These are phyloP conservation scores for Otus sunia DNA, from an alignment of 2,113 vertebrate genomes.

Conservation along the genomic window DNA sequence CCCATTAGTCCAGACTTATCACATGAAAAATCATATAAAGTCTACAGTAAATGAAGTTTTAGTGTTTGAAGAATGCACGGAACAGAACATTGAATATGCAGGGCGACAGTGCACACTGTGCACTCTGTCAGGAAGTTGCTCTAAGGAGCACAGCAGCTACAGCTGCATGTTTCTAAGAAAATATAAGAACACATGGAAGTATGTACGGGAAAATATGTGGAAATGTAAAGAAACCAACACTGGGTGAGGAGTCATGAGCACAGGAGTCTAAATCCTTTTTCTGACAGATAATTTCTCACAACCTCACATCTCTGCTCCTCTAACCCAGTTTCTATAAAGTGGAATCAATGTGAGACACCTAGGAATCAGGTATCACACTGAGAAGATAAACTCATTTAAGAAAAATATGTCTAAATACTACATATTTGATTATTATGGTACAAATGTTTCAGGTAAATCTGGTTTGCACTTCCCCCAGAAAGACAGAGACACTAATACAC, in stretches of 20 bases:
- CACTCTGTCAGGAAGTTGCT: background rate
- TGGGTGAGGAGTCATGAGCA: background rate
- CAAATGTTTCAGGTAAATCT: constrained; percentile 28
- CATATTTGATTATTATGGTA: constrained; percentile 16
- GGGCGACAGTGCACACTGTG: accelerated
- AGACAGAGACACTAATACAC: background rate
- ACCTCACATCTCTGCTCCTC: background rate
- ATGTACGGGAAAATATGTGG: background rate
- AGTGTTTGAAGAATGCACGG: background rate
- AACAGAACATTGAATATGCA: accelerated
- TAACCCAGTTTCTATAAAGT: background rate
- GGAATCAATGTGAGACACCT: background rate
- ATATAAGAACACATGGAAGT: background rate
- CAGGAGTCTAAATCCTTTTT: background rate
- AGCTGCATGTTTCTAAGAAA: background rate
- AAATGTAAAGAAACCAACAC: background rate
- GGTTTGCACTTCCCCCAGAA: constrained; percentile 8
- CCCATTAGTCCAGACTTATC: background rate
- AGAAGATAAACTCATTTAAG: constrained; percentile 8
- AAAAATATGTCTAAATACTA: constrained; percentile 9
- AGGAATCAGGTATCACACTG: background rate
- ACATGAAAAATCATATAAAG: background rate
- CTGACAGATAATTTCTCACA: background rate
- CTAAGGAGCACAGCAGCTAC: background rate
- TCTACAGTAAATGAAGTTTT: background rate